Percentiles rank a stretch among this genome's conserved stretches.
Conservation (phyloP, 2,888 invertebrate species). For the Thyatira batis region DNA sequence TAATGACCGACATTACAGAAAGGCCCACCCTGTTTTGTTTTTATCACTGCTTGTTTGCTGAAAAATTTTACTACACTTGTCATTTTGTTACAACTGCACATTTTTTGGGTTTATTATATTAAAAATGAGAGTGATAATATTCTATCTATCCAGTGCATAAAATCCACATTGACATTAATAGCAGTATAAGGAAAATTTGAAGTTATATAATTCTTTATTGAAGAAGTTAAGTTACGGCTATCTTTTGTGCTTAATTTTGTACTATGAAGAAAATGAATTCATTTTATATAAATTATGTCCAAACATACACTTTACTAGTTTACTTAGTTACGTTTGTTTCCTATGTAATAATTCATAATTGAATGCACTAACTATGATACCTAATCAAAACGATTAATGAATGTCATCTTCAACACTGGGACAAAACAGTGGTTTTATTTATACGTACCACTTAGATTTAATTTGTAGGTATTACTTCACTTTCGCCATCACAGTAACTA, state of each 20-base stretch:
- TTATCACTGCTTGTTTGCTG: constrained; percentile 50
- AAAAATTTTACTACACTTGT: constrained; percentile 19
- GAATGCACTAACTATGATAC: too few species aligned
- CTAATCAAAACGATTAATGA: neutral
- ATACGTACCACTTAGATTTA: constrained; percentile 20
- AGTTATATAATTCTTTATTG: constrained; percentile 35
- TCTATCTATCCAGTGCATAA: neutral
- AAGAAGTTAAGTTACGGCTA: constrained; percentile 18
- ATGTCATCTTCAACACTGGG: neutral
- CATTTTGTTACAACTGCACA: constrained; percentile 39
- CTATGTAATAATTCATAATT: neutral
- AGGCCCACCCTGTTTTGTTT: constrained; percentile 67
- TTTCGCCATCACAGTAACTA: constrained; percentile 52
- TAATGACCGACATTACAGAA: constrained; percentile 57
- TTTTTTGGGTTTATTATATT: constrained; percentile 6
- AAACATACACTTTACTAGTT: neutral
- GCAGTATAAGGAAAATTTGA: constrained; percentile 34
- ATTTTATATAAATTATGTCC: constrained; percentile 12
- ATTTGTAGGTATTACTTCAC: constrained; percentile 36
- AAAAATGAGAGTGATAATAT: neutral
- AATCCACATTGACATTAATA: constrained; percentile 20
- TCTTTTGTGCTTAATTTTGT: constrained; percentile 61
- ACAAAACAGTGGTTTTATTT: constrained; percentile 11
- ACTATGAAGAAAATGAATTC: constrained; percentile 38
- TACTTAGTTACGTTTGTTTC: neutral